Evolutionary conservation across 2,113 vertebrate species (phyloP), one percentile per base, ranked within the genome.

Genomic region (Myotis yumanensis): DNA sequence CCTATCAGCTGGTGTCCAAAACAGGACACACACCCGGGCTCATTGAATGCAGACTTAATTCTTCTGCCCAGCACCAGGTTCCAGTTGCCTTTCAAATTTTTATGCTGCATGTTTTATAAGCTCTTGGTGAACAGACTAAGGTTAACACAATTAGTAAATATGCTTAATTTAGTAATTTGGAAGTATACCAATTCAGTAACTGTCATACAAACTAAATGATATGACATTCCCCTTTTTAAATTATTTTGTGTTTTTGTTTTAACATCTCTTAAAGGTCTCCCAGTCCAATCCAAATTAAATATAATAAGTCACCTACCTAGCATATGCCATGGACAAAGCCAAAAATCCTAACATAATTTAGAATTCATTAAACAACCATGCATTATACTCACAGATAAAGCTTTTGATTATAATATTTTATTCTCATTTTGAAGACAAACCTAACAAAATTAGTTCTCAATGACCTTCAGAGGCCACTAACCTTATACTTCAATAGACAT

Each of bases 211-310:
- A 22, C 40, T 23, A 86, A 32, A 62, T 37, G 37, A 81, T 81
- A 76, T 43, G 5, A 35, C 25, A 79, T 17, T 37, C 32, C 35
- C 10, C 35, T 62, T 35, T 81, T 43, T 22, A 68, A 86, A 76
- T 51, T 52, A 30, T 73, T 77, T 32, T 69, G 59, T 69, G 80
- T 14, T 76, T 83, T 89, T 80, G 22, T 43, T 92, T 43, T 76
- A 68, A 80, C 35, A 57, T 7, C 30, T 37, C 81, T 72, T 32
- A 76, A 46, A 15, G 64, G 11, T 28, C 57, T 86, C 30, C 32
- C 0, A 11, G 17, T 23, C 17, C 43, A 75, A 69, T 52, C 17
- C 48, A 51, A 89, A 85, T 15, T 87, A 62, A 35, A 62, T n/a
- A 25, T 32, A 69, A 66, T 75, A 48, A 59, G 35, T 52, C 14